Evolutionary conservation across 2,797 vertebrate species (phyloP).

Genomic region (Amazonetta brasiliensis): DNA sequence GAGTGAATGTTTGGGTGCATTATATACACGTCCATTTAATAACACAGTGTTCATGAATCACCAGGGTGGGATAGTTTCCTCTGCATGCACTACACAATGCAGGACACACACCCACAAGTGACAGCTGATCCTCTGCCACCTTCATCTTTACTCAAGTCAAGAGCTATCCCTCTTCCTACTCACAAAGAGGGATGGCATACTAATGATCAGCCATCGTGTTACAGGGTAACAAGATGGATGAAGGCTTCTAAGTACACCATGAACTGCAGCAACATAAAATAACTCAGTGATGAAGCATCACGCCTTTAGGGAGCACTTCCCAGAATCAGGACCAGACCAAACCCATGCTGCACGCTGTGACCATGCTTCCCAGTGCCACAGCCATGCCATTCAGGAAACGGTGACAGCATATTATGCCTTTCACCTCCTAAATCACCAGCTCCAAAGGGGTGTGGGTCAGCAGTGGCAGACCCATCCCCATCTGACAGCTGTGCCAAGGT

Average conservation of each 20-base stretch:
- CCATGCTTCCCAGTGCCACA: not conserved
- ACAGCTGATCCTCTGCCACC: constrained; percentile 3
- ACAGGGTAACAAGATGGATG: constrained; percentile 44
- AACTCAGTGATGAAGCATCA: not conserved
- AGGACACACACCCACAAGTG: not conserved
- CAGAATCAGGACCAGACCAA: not conserved
- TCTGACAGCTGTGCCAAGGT: not conserved
- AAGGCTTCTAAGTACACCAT: constrained; percentile 13
- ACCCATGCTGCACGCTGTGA: not conserved
- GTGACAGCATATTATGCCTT: not conserved
- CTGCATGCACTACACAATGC: not conserved
- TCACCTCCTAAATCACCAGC: not conserved
- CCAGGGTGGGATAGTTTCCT: not conserved
- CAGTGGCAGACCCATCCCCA: not conserved
- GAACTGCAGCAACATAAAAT: not conserved
- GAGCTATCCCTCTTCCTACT: constrained; percentile 57
- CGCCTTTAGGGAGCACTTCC: not conserved
- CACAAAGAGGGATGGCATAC: constrained; percentile 60
- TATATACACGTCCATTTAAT: not conserved
- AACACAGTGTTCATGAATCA: not conserved
- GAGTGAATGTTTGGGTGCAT: not conserved
- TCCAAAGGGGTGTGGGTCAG: not conserved
- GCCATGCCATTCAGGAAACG: not conserved
- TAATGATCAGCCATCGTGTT: not conserved
- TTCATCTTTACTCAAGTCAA: constrained; percentile 45